These are phyloP conservation scores for Glyptemys insculpta DNA, from an alignment of 2,797 vertebrate species.

Conservation along the genomic window DNA sequence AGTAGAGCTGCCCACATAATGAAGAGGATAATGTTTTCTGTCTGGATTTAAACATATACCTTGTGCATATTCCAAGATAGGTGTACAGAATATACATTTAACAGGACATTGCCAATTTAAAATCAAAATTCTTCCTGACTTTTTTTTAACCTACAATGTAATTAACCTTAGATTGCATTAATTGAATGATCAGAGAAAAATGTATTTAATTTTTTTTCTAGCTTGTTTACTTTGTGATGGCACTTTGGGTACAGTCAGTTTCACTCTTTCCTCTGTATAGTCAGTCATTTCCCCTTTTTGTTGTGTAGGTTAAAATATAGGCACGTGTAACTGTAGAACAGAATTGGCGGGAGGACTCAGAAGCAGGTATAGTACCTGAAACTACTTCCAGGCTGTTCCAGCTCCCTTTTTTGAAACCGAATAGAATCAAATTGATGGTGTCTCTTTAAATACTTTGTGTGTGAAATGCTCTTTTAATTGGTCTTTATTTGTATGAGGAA, in stretches of 20 bases:
- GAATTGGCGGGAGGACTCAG: neutral
- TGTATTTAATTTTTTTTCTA: neutral
- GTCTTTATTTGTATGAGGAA: neutral
- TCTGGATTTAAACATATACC: neutral
- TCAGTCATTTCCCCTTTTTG: neutral
- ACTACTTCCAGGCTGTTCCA: neutral
- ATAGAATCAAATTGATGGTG: neutral
- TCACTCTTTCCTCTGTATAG: neutral
- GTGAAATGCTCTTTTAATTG: neutral
- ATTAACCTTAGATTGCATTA: neutral
- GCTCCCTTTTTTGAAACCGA: neutral
- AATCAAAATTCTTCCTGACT: neutral
- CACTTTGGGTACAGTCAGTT: neutral
- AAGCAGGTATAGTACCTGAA: neutral
- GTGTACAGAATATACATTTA: neutral
- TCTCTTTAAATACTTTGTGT: neutral
- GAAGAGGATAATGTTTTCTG: neutral
- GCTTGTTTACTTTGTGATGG: neutral
- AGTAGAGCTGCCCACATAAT: neutral
- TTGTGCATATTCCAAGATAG: neutral
- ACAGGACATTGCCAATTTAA: neutral
- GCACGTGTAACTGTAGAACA: neutral
- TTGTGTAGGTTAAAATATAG: neutral
- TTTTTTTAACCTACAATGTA: neutral
- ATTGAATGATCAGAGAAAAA: neutral